Evolutionary conservation across 2,888 invertebrate genomes (phyloP).

Genomic region (Lithophane leautieri): DNA sequence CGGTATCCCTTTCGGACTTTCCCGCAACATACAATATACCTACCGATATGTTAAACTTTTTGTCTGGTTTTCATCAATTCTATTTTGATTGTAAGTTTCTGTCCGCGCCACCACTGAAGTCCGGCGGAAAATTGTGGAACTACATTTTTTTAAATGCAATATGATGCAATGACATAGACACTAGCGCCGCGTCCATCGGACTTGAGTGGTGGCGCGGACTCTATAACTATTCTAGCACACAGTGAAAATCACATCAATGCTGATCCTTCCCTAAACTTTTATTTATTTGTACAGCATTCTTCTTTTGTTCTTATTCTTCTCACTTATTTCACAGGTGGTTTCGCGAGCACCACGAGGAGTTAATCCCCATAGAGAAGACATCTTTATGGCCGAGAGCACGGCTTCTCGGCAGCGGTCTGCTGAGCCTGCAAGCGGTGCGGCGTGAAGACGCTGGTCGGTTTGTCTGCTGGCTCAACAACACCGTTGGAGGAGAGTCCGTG

Average conservation of each 20-base stretch:
- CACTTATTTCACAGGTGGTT: slow-evolving; percentile 91
- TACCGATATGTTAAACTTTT: neutral
- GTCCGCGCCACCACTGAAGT: too few species aligned
- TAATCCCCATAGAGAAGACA: slow-evolving; percentile 92
- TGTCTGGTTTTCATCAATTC: neutral
- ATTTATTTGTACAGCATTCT: neutral
- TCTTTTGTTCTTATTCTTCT: neutral
- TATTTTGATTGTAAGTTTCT: neutral
- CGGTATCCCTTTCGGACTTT: too few species aligned
- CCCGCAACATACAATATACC: too few species aligned
- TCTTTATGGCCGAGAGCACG: slow-evolving; percentile 78
- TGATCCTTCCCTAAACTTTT: neutral
- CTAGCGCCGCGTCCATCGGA: too few species aligned
- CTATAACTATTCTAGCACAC: too few species aligned
- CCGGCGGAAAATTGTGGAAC: too few species aligned
- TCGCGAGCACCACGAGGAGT: slow-evolving; percentile 93
- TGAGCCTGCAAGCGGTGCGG: slow-evolving; percentile 92
- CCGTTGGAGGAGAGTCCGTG: slow-evolving; percentile 95
- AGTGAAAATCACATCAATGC: neutral
- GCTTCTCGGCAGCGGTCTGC: slow-evolving; percentile 88
- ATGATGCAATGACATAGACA: too few species aligned
- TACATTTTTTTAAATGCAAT: too few species aligned
- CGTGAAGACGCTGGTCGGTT: slow-evolving; percentile 96
- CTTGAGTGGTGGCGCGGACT: too few species aligned
- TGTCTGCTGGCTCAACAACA: slow-evolving; percentile 97